Conservation (phyloP, 1,140 invertebrate species). For the Philaenus spumarius region DNA sequence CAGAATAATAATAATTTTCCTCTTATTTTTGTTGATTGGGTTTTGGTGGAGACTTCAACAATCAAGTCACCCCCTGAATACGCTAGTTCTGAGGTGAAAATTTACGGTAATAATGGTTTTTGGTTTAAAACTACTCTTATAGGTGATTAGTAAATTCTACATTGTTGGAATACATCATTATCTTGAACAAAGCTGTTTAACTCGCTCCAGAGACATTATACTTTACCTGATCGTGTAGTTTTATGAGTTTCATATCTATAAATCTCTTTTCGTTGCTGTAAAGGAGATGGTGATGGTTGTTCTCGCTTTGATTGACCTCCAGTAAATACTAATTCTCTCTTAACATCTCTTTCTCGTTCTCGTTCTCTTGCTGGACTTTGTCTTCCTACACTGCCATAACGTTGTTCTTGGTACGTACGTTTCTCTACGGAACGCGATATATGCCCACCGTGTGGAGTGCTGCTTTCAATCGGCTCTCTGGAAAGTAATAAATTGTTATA, state of each 20-base stretch:
- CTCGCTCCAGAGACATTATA: no score
- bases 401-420: slow-evolving; percentile 19
- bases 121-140: no score
- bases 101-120: no score
- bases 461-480: slow-evolving; percentile 20
- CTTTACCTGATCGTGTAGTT: slow-evolving; percentile 22
- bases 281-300: slow-evolving; percentile 21
- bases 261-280: slow-evolving; percentile 20
- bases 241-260: slow-evolving; percentile 22
- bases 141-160: no score
- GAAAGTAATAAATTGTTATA: no score
- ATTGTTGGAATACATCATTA: no score
- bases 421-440: slow-evolving; percentile 25
- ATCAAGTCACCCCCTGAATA: no score
- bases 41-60: no score
- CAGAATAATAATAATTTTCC: no score
- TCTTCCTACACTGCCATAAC: slow-evolving; percentile 15
- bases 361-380: slow-evolving; percentile 8
- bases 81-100: no score
- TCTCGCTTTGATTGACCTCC: slow-evolving; percentile 20
- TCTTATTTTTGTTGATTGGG: no score
- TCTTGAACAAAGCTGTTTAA: no score
- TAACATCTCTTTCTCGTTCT: slow-evolving; percentile 3
- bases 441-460: slow-evolving; percentile 20
- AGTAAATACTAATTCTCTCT: slow-evolving; percentile 25